phyloP scores from a whole-genome alignment of 2,888 invertebrate species.

The Melieria picta region DNA sequence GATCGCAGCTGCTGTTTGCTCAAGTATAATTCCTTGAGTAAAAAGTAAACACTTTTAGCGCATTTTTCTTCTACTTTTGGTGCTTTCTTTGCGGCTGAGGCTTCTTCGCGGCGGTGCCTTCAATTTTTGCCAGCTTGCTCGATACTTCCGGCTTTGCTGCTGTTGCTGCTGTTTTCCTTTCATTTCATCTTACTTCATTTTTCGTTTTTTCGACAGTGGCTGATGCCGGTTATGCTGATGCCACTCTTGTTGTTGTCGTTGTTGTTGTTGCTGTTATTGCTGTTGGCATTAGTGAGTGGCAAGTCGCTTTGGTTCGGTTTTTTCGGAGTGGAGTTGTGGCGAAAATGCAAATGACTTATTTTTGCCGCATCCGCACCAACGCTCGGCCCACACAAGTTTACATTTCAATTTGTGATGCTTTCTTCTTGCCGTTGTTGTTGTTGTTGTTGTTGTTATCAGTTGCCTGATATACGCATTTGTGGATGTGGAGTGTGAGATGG shows the following conservation, averaged over 20 bases:
- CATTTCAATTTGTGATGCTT: conserved; percentile 25
- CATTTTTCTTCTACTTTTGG: not conserved
- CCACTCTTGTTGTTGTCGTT: too few species aligned
- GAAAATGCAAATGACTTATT: conserved; percentile 28
- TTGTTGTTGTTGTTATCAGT: not conserved
- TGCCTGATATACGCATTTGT: not conserved
- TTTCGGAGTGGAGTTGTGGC: conserved; percentile 3
- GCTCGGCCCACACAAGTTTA: not conserved
- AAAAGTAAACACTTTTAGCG: conserved; percentile 62
- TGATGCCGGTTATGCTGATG: too few species aligned
- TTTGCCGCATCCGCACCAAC: not conserved
- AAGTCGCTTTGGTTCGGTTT: conserved; percentile 24
- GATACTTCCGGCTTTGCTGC: too few species aligned
- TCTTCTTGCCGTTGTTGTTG: not conserved
- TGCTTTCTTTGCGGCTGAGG: too few species aligned
- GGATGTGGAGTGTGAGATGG: not conserved
- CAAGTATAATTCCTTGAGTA: conserved; percentile 62
- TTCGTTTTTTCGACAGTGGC: too few species aligned
- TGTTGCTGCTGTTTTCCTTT: too few species aligned
- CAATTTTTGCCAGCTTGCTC: too few species aligned
- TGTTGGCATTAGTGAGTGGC: conserved; percentile 14
- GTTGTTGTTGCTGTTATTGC: too few species aligned
- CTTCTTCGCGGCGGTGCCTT: too few species aligned
- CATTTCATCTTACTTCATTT: too few species aligned
- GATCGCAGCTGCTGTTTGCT: conserved; percentile 51